phyloP scores from a whole-genome alignment of 2,113 vertebrate genomes.

The Percopsis transmontana region DNA sequence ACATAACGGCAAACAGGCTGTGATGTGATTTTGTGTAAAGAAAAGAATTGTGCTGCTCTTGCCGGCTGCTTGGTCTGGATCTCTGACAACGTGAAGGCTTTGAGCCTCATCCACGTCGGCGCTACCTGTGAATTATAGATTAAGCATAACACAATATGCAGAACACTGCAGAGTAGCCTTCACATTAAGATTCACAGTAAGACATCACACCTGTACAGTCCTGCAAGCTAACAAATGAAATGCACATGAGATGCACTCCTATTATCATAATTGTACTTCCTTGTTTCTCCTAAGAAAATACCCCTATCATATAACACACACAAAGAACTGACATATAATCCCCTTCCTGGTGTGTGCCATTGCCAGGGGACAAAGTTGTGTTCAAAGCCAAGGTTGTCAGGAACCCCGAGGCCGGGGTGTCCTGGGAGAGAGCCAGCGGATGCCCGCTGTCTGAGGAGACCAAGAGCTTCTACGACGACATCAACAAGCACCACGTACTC shows the following conservation, averaged over 20 bases:
- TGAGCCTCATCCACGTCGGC: slow-evolving; percentile 2
- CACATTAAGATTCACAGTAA: slow-evolving; percentile 29
- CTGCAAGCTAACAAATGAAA: slow-evolving; percentile 11
- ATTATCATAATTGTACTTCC: too few relatives aligned
- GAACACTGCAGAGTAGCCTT: slow-evolving; percentile 26
- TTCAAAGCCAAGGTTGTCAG: slow-evolving; percentile 68
- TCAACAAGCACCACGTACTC: slow-evolving; percentile 70
- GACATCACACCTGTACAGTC: neutral
- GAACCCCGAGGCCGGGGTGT: slow-evolving; percentile 61
- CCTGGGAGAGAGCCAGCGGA: slow-evolving; percentile 59
- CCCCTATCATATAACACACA: too few relatives aligned
- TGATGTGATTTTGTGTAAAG: slow-evolving; percentile 14
- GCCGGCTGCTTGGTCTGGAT: slow-evolving; percentile 17
- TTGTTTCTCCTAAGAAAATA: too few relatives aligned
- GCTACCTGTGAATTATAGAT: slow-evolving; percentile 53
- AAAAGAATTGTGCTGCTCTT: neutral
- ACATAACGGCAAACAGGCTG: slow-evolving; percentile 5
- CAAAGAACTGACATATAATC: too few relatives aligned
- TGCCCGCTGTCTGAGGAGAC: slow-evolving; percentile 52
- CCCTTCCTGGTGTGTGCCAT: slow-evolving; percentile 10
- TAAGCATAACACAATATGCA: slow-evolving; percentile 35
- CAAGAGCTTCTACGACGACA: slow-evolving; percentile 62
- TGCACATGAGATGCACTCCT: too few relatives aligned
- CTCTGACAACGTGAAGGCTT: slow-evolving; percentile 25
- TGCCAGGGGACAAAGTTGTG: slow-evolving; percentile 51